Conservation (phyloP, 2,888 invertebrate species). For the Bombylius major region DNA sequence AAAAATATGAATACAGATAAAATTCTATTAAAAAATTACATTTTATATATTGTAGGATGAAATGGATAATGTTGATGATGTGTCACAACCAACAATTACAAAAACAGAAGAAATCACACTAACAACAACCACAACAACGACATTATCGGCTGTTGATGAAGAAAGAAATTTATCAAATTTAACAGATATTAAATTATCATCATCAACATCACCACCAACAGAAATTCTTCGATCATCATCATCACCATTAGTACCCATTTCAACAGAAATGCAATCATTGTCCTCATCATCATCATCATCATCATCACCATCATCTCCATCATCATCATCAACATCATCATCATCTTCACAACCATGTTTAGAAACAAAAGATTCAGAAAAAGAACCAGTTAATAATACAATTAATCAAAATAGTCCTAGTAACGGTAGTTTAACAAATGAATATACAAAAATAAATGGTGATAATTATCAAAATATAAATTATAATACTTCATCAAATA, state of each 20-base stretch:
- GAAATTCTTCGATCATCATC: not conserved
- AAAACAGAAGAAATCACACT: too few species aligned
- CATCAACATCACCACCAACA: not conserved
- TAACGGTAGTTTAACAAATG: not conserved
- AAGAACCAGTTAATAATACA: not conserved
- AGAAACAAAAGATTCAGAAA: not conserved
- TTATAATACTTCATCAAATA: too few species aligned
- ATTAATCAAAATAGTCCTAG: not conserved
- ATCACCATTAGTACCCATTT: not conserved
- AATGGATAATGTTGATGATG: not conserved
- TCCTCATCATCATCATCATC: too few species aligned
- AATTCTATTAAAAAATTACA: too few species aligned
- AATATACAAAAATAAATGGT: conserved; percentile 3
- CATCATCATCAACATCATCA: not conserved
- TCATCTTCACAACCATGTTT: not conserved
- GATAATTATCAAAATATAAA: not conserved
- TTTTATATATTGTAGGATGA: not conserved
- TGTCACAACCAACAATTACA: too few species aligned
- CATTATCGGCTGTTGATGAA: too few species aligned
- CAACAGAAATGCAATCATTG: not conserved
- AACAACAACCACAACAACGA: not conserved
- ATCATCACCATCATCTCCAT: too few species aligned
- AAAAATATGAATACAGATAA: too few species aligned
- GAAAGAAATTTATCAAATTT: too few species aligned
- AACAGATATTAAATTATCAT: too few species aligned